These are phyloP conservation scores for Neocrepidodera transversa DNA, from an alignment of 2,888 invertebrate species.

Conservation along the genomic window DNA sequence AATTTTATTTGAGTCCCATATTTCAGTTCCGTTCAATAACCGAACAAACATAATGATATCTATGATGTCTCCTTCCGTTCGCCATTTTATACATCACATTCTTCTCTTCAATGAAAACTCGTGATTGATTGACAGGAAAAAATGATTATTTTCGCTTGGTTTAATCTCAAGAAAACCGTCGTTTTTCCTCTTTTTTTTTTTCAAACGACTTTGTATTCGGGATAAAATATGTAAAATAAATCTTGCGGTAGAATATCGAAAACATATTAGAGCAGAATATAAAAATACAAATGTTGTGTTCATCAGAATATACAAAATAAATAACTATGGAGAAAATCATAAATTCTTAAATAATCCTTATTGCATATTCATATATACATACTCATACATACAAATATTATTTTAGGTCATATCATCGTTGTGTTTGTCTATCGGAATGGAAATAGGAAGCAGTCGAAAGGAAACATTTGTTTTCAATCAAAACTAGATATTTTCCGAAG, in stretches of 20 bases:
- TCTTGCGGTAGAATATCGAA: background rate
- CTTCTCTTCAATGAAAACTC: slow-evolving; percentile 19
- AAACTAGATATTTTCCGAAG: no score
- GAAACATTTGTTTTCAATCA: no score
- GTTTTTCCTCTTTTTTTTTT: slow-evolving; percentile 9
- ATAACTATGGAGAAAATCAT: no score
- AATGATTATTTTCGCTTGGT: slow-evolving; percentile 27
- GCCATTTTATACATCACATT: slow-evolving; percentile 15
- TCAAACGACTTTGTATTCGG: slow-evolving; percentile 11
- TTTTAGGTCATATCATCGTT: no score
- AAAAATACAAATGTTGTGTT: no score
- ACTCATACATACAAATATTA: no score
- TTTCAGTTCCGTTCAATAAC: slow-evolving; percentile 19
- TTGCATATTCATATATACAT: no score
- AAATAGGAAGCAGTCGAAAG: no score
- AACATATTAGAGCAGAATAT: background rate
- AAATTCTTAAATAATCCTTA: no score
- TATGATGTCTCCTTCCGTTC: slow-evolving; percentile 24
- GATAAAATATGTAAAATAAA: slow-evolving; percentile 22
- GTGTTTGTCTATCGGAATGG: no score
- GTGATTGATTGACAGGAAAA: slow-evolving; percentile 29
- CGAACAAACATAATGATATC: slow-evolving; percentile 26
- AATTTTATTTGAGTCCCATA: slow-evolving; percentile 3
- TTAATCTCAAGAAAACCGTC: slow-evolving; percentile 23
- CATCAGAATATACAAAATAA: no score